Percentiles rank a stretch among this genome's conserved stretches.
These are phyloP conservation scores for Temnothorax nylanderi DNA, from an alignment of 1,140 invertebrate species.

Conservation along the genomic window DNA sequence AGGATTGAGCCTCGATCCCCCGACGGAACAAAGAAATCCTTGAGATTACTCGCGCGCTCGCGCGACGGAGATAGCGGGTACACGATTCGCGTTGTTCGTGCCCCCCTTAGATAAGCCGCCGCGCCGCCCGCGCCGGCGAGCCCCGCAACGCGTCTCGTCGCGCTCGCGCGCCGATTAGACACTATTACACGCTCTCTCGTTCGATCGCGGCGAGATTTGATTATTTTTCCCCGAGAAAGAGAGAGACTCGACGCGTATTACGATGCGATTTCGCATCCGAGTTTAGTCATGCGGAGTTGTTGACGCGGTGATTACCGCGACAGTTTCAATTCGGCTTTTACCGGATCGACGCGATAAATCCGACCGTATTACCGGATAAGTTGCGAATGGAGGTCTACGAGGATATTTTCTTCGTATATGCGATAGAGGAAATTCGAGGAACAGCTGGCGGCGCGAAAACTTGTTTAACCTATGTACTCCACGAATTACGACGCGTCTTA, in stretches of 20 bases:
- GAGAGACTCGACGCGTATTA: conserved; percentile 4
- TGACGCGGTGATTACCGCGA: conserved; percentile 12
- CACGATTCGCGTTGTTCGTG: conserved; percentile 59
- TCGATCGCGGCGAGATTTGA: conserved; percentile 14
- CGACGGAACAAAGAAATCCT: conserved; percentile 80
- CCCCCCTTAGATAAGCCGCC: conserved; percentile 75
- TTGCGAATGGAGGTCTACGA: neutral
- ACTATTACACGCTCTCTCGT: conserved; percentile 44
- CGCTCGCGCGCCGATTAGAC: conserved; percentile 46
- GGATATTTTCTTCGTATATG: neutral
- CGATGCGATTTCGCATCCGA: neutral
- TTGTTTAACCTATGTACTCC: neutral
- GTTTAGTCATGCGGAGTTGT: neutral
- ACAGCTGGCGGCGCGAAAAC: neutral
- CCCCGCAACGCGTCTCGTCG: neutral
- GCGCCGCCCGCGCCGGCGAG: neutral
- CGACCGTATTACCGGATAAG: neutral
- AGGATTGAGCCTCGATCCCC: conserved; percentile 59
- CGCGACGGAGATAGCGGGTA: conserved; percentile 65
- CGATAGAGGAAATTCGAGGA: neutral
- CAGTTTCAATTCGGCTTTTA: neutral
- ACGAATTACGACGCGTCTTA: neutral
- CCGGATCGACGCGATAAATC: neutral
- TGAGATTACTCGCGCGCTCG: conserved; percentile 27
- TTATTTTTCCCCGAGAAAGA: neutral